Percentiles rank a stretch among this genome's conserved stretches.
Evolutionary conservation across 2,797 vertebrate genomes (phyloP).

Genomic region (Ctenopoma kingsleyae): DNA sequence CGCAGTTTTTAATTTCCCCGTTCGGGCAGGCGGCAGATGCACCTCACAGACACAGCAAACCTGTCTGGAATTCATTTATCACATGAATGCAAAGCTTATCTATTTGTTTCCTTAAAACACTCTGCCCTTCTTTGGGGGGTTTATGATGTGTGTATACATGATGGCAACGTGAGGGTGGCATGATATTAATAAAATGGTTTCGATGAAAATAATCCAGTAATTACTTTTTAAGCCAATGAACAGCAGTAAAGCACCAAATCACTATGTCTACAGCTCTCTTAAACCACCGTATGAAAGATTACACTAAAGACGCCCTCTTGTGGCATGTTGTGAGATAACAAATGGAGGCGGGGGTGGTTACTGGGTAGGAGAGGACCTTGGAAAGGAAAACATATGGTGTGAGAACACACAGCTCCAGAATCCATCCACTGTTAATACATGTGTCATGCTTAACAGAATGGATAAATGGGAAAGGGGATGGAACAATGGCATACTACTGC

Average conservation of each 20-base stretch:
- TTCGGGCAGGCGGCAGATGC: slow-evolving; percentile 80
- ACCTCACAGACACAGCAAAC: slow-evolving; percentile 74
- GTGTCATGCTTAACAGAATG: slow-evolving; percentile 87
- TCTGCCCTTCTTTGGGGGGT: slow-evolving; percentile 16
- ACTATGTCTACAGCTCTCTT: too few species aligned
- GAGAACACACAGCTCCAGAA: slow-evolving; percentile 86
- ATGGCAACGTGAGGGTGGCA: slow-evolving; percentile 11
- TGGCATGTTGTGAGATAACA: slow-evolving; percentile 56
- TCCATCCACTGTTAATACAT: slow-evolving; percentile 85
- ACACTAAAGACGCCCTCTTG: slow-evolving; percentile 73
- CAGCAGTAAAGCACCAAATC: neutral
- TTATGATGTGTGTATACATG: neutral
- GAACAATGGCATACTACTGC: slow-evolving; percentile 81
- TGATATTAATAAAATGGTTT: neutral
- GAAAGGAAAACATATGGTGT: slow-evolving; percentile 83
- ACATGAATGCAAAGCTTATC: slow-evolving; percentile 59
- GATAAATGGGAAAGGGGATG: slow-evolving; percentile 83
- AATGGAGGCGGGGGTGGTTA: slow-evolving; percentile 34
- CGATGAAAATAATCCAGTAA: slow-evolving; percentile 3
- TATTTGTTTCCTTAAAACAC: slow-evolving; percentile 52
- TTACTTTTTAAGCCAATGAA: neutral
- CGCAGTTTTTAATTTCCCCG: slow-evolving; percentile 82
- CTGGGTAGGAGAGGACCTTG: slow-evolving; percentile 59
- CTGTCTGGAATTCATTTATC: slow-evolving; percentile 73
- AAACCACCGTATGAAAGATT: neutral